Base-by-base conservation (phyloP, 2,113 vertebrate genomes). In the Sakesphorus luctuosus region DNA sequence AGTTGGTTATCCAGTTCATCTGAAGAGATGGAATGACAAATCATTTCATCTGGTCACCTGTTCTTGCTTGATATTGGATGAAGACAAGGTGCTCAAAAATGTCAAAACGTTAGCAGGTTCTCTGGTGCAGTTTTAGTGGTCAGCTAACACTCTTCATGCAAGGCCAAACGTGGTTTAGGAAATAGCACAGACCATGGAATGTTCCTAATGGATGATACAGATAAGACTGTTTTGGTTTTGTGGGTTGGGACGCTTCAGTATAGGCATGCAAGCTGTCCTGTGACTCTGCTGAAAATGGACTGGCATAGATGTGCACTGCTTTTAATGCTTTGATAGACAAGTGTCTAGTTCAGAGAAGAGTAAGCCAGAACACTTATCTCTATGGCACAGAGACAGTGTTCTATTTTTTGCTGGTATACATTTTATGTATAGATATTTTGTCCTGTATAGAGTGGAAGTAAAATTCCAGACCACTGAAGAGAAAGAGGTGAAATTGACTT, bases 41-140 rank as follows among this genome's bases (percentile, higher is more conserved):
- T 44, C 14, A 4, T 56, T 67, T 19, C 3, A 5, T 49, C 3
- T 78, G 2, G 29, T 78, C 5, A 7, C 13, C 29, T 29, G 10
- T n/a, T 62, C 13, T 81, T 77, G 12, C 50, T 58, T 67, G 40
- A 31, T 71, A n/a, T 36, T 58, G 38, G 19, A 47, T 71, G 71
- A 8, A 71, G 29, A 26, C 13, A 66, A 50, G 7, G 16, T 80
- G 25, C 33, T 46, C 15, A 15, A 46, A 52, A 46, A 44, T 43
- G 14, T 49, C 1, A 3, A 49, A 49, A 56, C 2, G 2, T 49
- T 35, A 67, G 18, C 21, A 43, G 2, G 0, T 56, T 50, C 33
- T 49, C 43, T 89, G 49, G 40, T 29, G 13, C 23, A 73, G 14
- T 67, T 84, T 84, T 25, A 44, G 23, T 35, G 11, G 31, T 62